Percentiles rank a stretch among this genome's conserved stretches.
Conservation (phyloP, 2,797 vertebrate genomes). For the Limnodromus scolopaceus region DNA sequence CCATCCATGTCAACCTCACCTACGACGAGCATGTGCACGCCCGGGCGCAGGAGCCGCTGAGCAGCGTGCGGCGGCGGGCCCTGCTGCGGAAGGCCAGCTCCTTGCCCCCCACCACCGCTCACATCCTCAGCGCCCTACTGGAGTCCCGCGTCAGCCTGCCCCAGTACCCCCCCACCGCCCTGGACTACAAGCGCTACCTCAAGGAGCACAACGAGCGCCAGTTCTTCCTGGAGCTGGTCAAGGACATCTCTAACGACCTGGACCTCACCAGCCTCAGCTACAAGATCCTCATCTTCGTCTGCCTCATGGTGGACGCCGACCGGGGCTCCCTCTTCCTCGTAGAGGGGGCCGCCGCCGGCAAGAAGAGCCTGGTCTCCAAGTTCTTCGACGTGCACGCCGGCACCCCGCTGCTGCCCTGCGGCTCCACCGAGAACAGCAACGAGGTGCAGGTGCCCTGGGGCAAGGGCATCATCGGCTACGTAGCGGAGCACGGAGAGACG, state of each 20-base stretch:
- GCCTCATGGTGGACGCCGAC: conserved; percentile 98
- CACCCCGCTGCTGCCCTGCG: conserved; percentile 91
- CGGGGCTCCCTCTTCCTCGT: conserved; percentile 95
- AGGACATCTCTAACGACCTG: conserved; percentile 98
- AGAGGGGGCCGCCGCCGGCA: conserved; percentile 89
- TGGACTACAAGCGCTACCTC: conserved; percentile 96
- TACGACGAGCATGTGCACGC: conserved; percentile 95
- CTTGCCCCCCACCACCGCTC: conserved; percentile 93
- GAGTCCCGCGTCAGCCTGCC: conserved; percentile 97
- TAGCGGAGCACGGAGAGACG: conserved; percentile 95
- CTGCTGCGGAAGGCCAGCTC: conserved; percentile 96
- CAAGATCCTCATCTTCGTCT: conserved; percentile 97
- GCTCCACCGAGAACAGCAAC: conserved; percentile 86
- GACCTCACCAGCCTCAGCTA: conserved; percentile 96
- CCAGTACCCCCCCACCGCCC: conserved; percentile 93
- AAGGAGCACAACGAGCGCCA: conserved; percentile 94
- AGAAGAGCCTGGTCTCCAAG: conserved; percentile 96
- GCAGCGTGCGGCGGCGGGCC: conserved; percentile 92
- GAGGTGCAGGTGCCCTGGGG: conserved; percentile 99
- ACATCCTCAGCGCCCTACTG: conserved; percentile 95
- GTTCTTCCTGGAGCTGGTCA: conserved; percentile 98
- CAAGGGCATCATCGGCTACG: conserved; percentile 97
- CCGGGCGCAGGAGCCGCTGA: conserved; percentile 93
- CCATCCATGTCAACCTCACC: conserved; percentile 93
- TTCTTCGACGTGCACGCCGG: conserved; percentile 98